Evolutionary conservation across 2,888 invertebrate genomes (phyloP).

Genomic region (Sarcophaga subvicina): DNA sequence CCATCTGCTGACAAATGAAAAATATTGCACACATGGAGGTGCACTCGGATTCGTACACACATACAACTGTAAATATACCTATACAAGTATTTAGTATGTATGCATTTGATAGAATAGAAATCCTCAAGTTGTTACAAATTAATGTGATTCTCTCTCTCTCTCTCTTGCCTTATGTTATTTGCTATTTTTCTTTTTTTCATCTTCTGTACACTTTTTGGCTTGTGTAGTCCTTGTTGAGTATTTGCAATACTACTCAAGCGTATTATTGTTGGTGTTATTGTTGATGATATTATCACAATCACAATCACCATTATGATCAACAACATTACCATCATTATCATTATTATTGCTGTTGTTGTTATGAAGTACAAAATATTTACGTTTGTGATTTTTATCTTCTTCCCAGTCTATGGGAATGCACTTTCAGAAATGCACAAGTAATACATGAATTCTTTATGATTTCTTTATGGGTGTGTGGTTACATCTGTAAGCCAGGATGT

Average conservation of each 20-base stretch:
- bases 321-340: neutral
- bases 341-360: slow-evolving; percentile 20
- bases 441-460: slow-evolving; percentile 33
- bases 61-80: neutral
- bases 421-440: slow-evolving; percentile 37
- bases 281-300: neutral
- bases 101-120: neutral
- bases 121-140: slow-evolving; percentile 48
- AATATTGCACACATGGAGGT: too few species aligned
- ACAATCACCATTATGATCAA: neutral
- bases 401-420: neutral
- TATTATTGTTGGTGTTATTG: slow-evolving; percentile 9
- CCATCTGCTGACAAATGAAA: too few species aligned
- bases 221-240: slow-evolving; percentile 23
- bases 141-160: slow-evolving; percentile 23
- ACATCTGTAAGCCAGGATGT: slow-evolving; percentile 6
- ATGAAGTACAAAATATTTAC: slow-evolving; percentile 39
- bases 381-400: slow-evolving; percentile 36
- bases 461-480: neutral
- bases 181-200: neutral
- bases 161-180: too few species aligned
- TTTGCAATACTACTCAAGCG: slow-evolving; percentile 15
- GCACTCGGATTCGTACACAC: neutral
- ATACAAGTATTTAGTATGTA: neutral
- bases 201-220: neutral